Percentiles rank a stretch among this genome's conserved stretches.
These are phyloP conservation scores for Charadrius vociferus DNA, from an alignment of 2,113 vertebrate species.

Conservation along the genomic window DNA sequence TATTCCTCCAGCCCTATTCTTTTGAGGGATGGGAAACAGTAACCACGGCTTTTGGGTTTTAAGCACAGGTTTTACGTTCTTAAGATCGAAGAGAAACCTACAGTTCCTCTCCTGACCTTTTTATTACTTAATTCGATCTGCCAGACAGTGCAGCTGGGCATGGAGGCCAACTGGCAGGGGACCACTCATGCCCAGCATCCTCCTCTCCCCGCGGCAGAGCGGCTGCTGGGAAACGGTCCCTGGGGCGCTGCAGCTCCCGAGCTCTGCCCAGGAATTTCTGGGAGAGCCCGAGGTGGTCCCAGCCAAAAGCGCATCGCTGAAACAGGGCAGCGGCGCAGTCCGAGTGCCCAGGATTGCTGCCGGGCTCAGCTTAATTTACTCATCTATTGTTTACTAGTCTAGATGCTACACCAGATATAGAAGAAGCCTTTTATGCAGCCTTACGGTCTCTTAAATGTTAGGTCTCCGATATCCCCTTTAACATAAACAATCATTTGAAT, in stretches of 20 bases:
- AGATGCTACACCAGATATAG: neutral
- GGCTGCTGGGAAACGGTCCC: rapidly evolving
- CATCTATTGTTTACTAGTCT: neutral
- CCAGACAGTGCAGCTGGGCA: neutral
- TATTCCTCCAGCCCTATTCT: neutral
- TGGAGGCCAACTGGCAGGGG: neutral
- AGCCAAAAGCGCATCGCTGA: rapidly evolving
- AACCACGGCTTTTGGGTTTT: neutral
- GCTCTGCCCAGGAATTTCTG: neutral
- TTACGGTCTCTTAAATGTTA: neutral
- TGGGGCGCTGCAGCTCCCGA: neutral
- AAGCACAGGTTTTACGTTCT: neutral
- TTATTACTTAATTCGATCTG: neutral
- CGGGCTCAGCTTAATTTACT: neutral
- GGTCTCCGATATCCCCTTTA: neutral
- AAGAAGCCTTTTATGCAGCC: neutral
- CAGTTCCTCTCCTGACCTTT: neutral
- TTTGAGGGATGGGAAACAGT: neutral
- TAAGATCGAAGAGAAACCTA: neutral
- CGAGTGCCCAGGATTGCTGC: neutral
- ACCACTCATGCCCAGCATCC: rapidly evolving
- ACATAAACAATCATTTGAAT: neutral
- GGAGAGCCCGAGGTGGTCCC: neutral
- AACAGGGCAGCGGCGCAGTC: neutral
- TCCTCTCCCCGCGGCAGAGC: neutral